phyloP scores from a whole-genome alignment of 2,888 invertebrate species.

The Dinocampus coccinellae region DNA sequence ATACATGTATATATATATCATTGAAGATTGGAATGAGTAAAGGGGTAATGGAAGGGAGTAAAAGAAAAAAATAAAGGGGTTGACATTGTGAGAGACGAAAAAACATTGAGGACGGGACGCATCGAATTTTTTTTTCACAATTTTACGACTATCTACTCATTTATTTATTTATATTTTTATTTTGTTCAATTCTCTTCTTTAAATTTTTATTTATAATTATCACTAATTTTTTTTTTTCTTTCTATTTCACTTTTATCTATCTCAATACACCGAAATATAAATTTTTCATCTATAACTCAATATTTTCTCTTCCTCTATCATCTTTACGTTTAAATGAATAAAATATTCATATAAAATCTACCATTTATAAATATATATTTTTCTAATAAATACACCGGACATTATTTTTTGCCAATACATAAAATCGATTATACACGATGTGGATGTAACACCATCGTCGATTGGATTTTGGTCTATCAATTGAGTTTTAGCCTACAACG shows the following conservation, averaged over 20 bases:
- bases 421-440: conserved; percentile 60
- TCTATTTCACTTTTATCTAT: no score
- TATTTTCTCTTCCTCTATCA: no score
- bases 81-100: conserved; percentile 26
- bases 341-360: not conserved
- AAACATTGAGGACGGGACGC: not conserved
- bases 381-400: not conserved
- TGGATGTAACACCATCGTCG: conserved; percentile 48
- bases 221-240: no score
- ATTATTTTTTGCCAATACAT: not conserved
- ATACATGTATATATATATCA: not conserved
- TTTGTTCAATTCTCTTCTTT: not conserved
- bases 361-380: not conserved
- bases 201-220: no score
- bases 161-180: not conserved
- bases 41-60: conserved; percentile 36
- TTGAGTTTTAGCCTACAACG: conserved; percentile 62
- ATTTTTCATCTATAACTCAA: no score
- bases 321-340: not conserved
- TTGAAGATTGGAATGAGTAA: not conserved
- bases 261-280: no score
- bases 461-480: conserved; percentile 66
- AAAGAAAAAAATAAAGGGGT: conserved; percentile 47
- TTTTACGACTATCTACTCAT: not conserved
- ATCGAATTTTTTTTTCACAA: not conserved